These are phyloP conservation scores for Lontra canadensis DNA, from an alignment of 2,113 vertebrate genomes.

Conservation along the genomic window DNA sequence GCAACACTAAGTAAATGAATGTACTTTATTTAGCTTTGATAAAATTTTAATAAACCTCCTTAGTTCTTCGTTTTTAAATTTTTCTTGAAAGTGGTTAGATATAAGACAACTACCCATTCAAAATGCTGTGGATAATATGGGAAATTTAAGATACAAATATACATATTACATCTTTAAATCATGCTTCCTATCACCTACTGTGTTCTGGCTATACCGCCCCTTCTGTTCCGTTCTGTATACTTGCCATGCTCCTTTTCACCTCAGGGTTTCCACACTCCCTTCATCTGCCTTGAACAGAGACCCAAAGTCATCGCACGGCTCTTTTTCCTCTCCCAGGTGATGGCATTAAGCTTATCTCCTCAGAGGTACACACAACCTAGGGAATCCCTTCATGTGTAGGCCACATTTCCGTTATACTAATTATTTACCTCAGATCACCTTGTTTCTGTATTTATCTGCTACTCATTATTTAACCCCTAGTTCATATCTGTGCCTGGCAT, in stretches of 20 bases:
- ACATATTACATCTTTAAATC: background rate
- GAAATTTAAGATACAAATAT: background rate
- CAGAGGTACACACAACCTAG: background rate
- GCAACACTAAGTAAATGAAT: background rate
- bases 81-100: background rate
- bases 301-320: background rate
- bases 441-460: background rate
- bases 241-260: background rate
- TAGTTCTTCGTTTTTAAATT: constrained; percentile 23
- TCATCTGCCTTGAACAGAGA: background rate
- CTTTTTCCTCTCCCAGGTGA: background rate
- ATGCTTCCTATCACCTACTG: background rate
- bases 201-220: background rate
- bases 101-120: background rate
- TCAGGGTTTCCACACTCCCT: background rate
- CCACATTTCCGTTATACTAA: background rate
- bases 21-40: background rate
- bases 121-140: background rate
- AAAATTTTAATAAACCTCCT: background rate
- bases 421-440: background rate
- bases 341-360: background rate
- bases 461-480: background rate
- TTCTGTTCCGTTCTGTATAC: background rate
- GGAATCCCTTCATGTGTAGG: background rate
- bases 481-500: background rate